Base-by-base conservation (phyloP, 2,888 invertebrate genomes). In the Caenorhabditis plicata region DNA sequence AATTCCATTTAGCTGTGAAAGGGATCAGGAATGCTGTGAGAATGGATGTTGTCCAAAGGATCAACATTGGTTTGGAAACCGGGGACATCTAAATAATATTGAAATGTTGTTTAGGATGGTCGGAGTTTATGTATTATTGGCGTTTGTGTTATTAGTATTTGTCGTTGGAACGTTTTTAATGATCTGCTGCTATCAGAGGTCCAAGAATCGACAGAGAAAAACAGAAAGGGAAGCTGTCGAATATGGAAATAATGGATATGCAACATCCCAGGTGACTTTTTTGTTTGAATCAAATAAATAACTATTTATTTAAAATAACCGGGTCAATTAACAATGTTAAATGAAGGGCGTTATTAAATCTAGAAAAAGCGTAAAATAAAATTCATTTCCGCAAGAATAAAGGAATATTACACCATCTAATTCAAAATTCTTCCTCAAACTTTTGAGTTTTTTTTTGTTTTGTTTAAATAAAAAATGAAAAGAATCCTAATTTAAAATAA, bases 41-140 rank as follows among this genome's bases (percentile, higher is more conserved):
- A 60, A 73, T 32, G 77, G 79, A 25, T 79, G 79, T 47, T 79
- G 79, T 61, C 79, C 79, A n/a, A 79, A 78, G 46, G 79, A 79
- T 64, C 77, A 77, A 43, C 77, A 75, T 54, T 79, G 78, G 77
- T 78, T 39, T 33, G 50, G n/a, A n/a, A n/a, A n/a, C n/a, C n/a
- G n/a, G n/a, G n/a, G n/a, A n/a, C n/a, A n/a, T n/a, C n/a, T n/a
- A n/a, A n/a, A n/a, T n/a, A n/a, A n/a, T n/a, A n/a, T n/a, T n/a
- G n/a, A 3, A 3, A 52, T 9, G 50, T 11, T 25, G 3, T 54
- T 41, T 25, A 75, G 76, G 78, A 78, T 78, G 77, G 73, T 73
- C n/a, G 76, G 75, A 19, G 69, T 78, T 20, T 76, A 75, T 46
- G 75, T 76, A 11, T 66, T 78, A 32, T 55, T 78, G 11, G 73